Conservation (phyloP, 2,113 vertebrate species). For the Cyprinodon tularosa region DNA sequence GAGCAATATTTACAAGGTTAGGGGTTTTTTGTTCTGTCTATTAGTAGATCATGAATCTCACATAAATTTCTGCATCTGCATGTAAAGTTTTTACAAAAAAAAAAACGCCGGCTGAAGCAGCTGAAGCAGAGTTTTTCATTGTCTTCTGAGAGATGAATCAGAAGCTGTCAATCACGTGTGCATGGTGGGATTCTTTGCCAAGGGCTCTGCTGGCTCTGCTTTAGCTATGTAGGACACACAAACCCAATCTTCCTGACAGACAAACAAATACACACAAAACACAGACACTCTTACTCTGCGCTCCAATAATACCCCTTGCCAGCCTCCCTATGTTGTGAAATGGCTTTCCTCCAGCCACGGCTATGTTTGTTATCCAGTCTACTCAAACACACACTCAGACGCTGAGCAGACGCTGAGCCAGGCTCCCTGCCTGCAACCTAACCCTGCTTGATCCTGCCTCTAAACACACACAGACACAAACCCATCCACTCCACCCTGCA, state of each 20-base stretch:
- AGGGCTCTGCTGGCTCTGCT: conserved; percentile 45
- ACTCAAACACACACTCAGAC: conserved; percentile 26
- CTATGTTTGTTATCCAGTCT: conserved; percentile 47
- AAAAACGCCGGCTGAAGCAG: neutral
- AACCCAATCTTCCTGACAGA: conserved; percentile 11
- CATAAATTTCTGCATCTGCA: too few species aligned
- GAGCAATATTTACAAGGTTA: neutral
- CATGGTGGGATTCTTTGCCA: conserved; percentile 46
- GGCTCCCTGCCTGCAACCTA: conserved; percentile 62
- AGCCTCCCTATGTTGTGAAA: conserved; percentile 55
- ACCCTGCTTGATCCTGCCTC: conserved; percentile 64
- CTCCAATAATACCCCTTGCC: conserved; percentile 54
- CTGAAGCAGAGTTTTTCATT: conserved; percentile 38
- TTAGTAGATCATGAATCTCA: neutral
- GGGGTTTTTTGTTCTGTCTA: neutral
- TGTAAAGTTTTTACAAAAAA: too few species aligned
- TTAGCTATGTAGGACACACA: conserved; percentile 34
- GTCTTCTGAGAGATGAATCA: conserved; percentile 58
- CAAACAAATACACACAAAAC: conserved; percentile 26
- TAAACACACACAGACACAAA: conserved; percentile 25
- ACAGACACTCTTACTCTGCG: conserved; percentile 29
- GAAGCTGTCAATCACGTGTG: conserved; percentile 61
- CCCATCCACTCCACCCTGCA: conserved; percentile 43
- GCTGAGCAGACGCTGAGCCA: conserved; percentile 54
- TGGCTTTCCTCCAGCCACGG: conserved; percentile 57